phyloP scores from a whole-genome alignment of 2,888 invertebrate genomes.

The Ctena decussata region DNA sequence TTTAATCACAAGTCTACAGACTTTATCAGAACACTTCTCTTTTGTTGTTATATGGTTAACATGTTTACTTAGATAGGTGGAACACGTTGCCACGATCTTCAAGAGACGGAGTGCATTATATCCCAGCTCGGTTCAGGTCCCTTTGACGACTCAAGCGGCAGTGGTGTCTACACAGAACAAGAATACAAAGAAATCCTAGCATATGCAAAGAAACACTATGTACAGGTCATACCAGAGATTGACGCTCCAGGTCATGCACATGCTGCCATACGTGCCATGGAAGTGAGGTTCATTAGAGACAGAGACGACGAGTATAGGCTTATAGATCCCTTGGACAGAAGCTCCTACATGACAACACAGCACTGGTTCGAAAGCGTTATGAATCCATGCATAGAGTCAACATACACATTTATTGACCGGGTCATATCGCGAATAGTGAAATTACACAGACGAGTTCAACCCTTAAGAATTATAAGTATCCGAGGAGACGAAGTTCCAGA shows the following conservation, averaged over 20 bases:
- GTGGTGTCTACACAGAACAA: conserved; percentile 74
- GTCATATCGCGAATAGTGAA: conserved; percentile 37
- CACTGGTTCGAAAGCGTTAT: conserved; percentile 67
- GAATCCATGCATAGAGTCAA: conserved; percentile 63
- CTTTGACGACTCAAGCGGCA: conserved; percentile 26
- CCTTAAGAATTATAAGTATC: conserved; percentile 32
- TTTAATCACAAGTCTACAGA: too few relatives aligned
- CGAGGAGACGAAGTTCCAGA: conserved; percentile 44
- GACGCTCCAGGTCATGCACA: conserved; percentile 82
- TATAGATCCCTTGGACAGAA: conserved; percentile 49
- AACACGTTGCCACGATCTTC: conserved; percentile 56
- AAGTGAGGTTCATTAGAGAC: conserved; percentile 55
- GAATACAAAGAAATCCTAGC: conserved; percentile 81
- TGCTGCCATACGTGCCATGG: conserved; percentile 81
- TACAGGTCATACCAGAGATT: conserved; percentile 81
- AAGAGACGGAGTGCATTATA: conserved; percentile 56
- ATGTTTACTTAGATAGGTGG: conserved; percentile 39
- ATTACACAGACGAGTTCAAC: conserved; percentile 27
- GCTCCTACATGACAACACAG: conserved; percentile 59
- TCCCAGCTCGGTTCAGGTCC: conserved; percentile 67
- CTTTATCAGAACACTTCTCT: too few relatives aligned
- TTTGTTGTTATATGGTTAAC: too few relatives aligned
- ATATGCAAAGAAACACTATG: conserved; percentile 75
- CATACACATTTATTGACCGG: conserved; percentile 35
- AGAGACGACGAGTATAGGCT: conserved; percentile 14